phyloP scores from a whole-genome alignment of 2,888 invertebrate genomes.

The Panopea generosa region DNA sequence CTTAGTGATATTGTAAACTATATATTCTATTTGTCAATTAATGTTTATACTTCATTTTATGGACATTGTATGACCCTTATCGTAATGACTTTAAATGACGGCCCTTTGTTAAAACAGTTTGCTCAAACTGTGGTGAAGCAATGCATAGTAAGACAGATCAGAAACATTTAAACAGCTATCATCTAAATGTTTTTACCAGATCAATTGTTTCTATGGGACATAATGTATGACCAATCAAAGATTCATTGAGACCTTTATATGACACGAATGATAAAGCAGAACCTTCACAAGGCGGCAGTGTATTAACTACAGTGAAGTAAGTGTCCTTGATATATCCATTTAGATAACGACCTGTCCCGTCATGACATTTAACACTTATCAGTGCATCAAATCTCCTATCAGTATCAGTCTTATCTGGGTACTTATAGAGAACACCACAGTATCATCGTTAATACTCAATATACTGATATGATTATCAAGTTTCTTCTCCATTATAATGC shows the following conservation, averaged over 20 bases:
- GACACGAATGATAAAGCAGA: constrained; percentile 1
- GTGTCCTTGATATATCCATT: neutral
- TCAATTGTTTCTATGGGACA: neutral
- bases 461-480: too few species aligned
- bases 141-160: neutral
- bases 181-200: neutral
- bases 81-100: too few species aligned
- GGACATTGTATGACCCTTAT: too few species aligned
- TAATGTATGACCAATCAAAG: constrained; percentile 8
- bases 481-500: constrained; percentile 3
- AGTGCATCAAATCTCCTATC: constrained; percentile 14
- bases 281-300: constrained; percentile 6
- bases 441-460: too few species aligned
- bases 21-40: too few species aligned
- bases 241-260: neutral
- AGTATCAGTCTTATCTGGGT: neutral
- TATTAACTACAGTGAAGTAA: neutral
- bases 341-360: neutral
- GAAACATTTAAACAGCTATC: constrained; percentile 3
- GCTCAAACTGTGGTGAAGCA: too few species aligned
- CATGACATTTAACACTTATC: constrained; percentile 6
- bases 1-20: too few species aligned
- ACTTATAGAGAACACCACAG: neutral
- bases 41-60: too few species aligned
- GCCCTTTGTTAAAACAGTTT: too few species aligned